These are phyloP conservation scores for Emydoidea blandingii DNA, from an alignment of 2,797 vertebrate species.

Conservation along the genomic window DNA sequence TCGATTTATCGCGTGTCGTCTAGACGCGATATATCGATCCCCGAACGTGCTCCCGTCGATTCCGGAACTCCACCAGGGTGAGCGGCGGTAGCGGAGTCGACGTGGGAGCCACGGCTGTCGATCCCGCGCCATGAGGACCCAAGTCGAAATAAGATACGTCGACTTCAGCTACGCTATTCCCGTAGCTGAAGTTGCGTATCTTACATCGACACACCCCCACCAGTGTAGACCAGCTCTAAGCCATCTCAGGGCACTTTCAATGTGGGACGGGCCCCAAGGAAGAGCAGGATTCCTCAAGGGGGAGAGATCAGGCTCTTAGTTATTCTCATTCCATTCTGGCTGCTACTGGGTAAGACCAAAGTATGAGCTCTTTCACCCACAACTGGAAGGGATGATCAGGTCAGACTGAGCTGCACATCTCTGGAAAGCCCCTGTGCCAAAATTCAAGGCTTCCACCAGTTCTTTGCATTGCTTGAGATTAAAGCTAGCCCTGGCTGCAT, in stretches of 20 bases:
- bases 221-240: not conserved
- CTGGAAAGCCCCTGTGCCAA: not conserved
- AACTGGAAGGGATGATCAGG: not conserved
- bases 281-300: rapidly evolving
- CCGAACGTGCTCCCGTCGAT: too few relatives aligned
- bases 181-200: too few relatives aligned
- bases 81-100: too few relatives aligned
- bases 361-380: not conserved
- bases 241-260: not conserved
- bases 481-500: not conserved
- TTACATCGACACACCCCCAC: too few relatives aligned
- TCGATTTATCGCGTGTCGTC: too few relatives aligned
- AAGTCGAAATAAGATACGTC: too few relatives aligned
- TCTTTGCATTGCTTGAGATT: conserved; percentile 15
- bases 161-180: too few relatives aligned
- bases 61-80: too few relatives aligned
- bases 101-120: too few relatives aligned
- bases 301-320: not conserved
- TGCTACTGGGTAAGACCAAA: rapidly evolving
- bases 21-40: too few relatives aligned
- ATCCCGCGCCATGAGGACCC: too few relatives aligned
- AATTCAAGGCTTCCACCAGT: not conserved
- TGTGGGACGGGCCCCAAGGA: not conserved
- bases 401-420: not conserved
- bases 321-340: not conserved